phyloP scores from a whole-genome alignment of 1,140 invertebrate genomes.

The Drosophila equinoxialis region DNA sequence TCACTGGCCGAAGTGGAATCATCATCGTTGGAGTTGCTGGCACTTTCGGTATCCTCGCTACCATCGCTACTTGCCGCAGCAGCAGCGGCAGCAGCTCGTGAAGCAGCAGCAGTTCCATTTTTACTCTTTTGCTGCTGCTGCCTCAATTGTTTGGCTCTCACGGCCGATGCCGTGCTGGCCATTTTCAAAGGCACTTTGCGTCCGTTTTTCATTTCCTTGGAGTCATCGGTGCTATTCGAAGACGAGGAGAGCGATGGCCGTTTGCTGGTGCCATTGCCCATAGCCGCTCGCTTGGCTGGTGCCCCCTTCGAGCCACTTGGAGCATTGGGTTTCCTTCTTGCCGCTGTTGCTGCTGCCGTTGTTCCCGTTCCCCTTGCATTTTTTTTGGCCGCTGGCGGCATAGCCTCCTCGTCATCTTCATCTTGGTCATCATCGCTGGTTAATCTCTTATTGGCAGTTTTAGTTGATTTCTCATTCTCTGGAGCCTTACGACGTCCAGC shows the following conservation, averaged over 20 bases:
- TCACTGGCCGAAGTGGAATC: slow-evolving; percentile 60
- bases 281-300: slow-evolving; percentile 63
- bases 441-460: slow-evolving; percentile 52
- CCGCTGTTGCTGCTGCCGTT: slow-evolving; percentile 28
- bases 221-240: slow-evolving; percentile 77
- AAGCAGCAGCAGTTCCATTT: slow-evolving; percentile 48
- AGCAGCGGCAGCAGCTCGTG: slow-evolving; percentile 73
- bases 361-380: slow-evolving; percentile 50
- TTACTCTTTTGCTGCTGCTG: slow-evolving; percentile 60
- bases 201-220: slow-evolving; percentile 60
- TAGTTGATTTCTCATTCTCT: slow-evolving; percentile 52
- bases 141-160: slow-evolving; percentile 69
- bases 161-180: slow-evolving; percentile 78
- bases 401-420: slow-evolving; percentile 56
- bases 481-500: slow-evolving; percentile 34
- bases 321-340: slow-evolving; percentile 61
- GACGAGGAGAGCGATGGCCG: slow-evolving; percentile 73
- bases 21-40: slow-evolving; percentile 35
- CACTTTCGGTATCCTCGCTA: slow-evolving; percentile 59
- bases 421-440: slow-evolving; percentile 67
- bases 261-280: slow-evolving; percentile 73
- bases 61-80: slow-evolving; percentile 70
- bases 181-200: slow-evolving; percentile 72
- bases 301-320: background rate
- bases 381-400: slow-evolving; percentile 75